phyloP scores from a whole-genome alignment of 1,140 invertebrate genomes.

The Euglossa dilemma region DNA sequence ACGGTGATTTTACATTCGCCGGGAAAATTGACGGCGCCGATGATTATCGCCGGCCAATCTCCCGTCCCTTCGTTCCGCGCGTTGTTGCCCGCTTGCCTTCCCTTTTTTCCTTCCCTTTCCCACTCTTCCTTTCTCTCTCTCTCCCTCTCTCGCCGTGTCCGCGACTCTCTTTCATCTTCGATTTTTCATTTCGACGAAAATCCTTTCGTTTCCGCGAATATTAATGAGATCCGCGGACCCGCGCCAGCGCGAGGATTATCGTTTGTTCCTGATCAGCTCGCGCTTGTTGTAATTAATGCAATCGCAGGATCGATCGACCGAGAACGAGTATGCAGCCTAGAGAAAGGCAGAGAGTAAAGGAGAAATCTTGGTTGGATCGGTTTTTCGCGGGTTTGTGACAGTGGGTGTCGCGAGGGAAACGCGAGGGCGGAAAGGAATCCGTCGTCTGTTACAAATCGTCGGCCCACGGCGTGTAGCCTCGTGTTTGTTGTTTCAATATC shows the following conservation, averaged over 20 bases:
- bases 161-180: too few relatives aligned
- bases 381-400: background rate
- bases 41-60: constrained; percentile 46
- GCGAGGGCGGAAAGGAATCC: background rate
- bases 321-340: too few relatives aligned
- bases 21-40: constrained; percentile 53
- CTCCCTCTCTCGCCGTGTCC: background rate
- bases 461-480: background rate
- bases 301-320: background rate
- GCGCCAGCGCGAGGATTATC: constrained; percentile 12
- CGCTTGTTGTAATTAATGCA: constrained; percentile 30
- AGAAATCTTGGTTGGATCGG: background rate
- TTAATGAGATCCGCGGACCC: constrained; percentile 9
- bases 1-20: constrained; percentile 60
- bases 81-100: background rate
- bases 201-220: constrained; percentile 25
- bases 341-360: background rate
- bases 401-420: too few relatives aligned
- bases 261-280: background rate
- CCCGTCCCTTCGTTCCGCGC: background rate
- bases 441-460: background rate
- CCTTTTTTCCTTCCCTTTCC: background rate
- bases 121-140: too few relatives aligned
- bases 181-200: constrained; percentile 22
- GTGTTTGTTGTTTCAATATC: constrained; percentile 29